Evolutionary conservation across 1,140 invertebrate species (phyloP).

Genomic region (Drosophila orosa): DNA sequence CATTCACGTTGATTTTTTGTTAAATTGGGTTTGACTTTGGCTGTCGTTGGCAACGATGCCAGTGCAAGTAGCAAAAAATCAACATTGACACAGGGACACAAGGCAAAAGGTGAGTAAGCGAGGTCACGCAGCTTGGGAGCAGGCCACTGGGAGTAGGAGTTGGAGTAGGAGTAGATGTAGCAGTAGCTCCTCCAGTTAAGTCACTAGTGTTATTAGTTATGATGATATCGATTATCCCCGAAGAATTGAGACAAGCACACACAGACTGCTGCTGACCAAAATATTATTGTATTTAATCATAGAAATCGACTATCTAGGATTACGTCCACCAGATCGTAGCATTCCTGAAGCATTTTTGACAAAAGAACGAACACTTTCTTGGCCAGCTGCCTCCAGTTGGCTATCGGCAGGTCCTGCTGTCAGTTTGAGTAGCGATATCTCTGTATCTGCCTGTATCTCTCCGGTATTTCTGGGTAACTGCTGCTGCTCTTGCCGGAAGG

Average conservation of each 20-base stretch:
- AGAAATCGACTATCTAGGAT: not conserved
- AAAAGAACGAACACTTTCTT: not conserved
- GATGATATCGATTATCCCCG: not conserved
- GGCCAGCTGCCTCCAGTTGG: not conserved
- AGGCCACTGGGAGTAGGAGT: not conserved
- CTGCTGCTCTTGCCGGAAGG: no score
- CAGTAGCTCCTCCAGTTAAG: not conserved
- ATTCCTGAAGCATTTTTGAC: not conserved
- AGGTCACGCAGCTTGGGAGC: constrained; percentile 8
- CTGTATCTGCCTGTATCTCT: no score
- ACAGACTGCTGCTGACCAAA: not conserved
- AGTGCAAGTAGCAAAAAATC: constrained; percentile 60
- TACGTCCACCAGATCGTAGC: not conserved
- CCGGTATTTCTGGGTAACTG: no score
- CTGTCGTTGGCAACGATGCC: constrained; percentile 44
- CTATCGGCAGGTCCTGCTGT: no score
- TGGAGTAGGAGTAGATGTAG: not conserved
- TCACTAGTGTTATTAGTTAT: constrained; percentile 1
- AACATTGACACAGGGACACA: constrained; percentile 64
- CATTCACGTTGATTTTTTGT: constrained; percentile 80
- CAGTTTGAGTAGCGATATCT: no score
- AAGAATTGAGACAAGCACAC: not conserved
- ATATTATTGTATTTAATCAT: not conserved
- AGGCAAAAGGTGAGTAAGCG: constrained; percentile 49
- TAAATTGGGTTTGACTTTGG: constrained; percentile 78